Evolutionary conservation across 2,888 invertebrate species (phyloP).

Genomic region (Hoplodrina ambigua): DNA sequence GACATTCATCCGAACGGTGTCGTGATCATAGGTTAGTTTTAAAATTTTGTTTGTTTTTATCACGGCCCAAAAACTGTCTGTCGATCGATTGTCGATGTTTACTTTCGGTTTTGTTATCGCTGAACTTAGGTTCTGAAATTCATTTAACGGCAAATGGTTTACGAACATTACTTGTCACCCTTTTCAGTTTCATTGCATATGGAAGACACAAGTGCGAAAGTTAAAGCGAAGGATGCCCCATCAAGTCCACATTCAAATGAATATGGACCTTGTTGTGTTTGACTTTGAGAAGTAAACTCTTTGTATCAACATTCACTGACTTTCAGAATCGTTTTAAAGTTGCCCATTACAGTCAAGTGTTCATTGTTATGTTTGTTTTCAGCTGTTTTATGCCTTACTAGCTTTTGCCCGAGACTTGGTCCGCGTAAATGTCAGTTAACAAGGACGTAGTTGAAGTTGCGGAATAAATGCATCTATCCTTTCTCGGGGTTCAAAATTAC

Average conservation of each 20-base stretch:
- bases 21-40: no score
- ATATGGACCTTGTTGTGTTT: constrained; percentile 8
- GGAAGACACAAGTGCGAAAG: constrained; percentile 38
- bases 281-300: constrained; percentile 29
- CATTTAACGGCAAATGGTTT: constrained; percentile 9
- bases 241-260: constrained; percentile 20
- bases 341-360: constrained; percentile 46
- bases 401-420: no score
- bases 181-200: constrained; percentile 38
- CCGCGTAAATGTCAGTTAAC: no score
- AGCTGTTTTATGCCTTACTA: constrained; percentile 37
- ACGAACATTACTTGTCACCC: constrained; percentile 17
- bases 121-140: constrained; percentile 10
- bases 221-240: constrained; percentile 34
- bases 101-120: constrained; percentile 4
- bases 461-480: no score
- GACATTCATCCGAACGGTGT: no score
- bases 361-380: constrained; percentile 52
- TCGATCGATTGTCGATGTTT: background rate
- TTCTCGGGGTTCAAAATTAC: no score
- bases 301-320: constrained; percentile 17
- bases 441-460: no score
- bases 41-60: constrained; percentile 15
- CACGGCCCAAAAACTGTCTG: background rate
- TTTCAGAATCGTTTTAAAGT: constrained; percentile 54